Percentiles rank a stretch among this genome's conserved stretches.
phyloP scores from a whole-genome alignment of 2,888 invertebrate genomes.

The Melieria picta region DNA sequence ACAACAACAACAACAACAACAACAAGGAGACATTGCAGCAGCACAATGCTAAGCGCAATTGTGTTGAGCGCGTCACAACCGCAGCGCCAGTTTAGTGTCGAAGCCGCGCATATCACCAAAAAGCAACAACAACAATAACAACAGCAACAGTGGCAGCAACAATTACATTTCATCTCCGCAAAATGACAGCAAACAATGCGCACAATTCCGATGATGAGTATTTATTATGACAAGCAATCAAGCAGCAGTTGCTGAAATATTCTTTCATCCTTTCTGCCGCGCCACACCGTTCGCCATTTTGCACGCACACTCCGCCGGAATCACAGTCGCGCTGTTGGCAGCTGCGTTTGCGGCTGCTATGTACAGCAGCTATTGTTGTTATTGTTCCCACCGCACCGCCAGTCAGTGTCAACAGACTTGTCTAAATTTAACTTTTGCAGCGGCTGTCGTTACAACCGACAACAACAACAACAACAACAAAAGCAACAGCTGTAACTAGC shows the following conservation, averaged over 20 bases:
- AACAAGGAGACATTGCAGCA: not conserved
- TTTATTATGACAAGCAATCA: constrained; percentile 45
- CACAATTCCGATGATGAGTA: constrained; percentile 29
- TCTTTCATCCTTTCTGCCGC: not conserved
- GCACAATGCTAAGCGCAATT: not conserved
- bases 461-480: not conserved
- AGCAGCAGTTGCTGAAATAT: constrained; percentile 37
- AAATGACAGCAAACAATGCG: constrained; percentile 16
- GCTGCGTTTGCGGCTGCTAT: constrained; percentile 8
- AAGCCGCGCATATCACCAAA: not conserved
- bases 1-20: constrained; percentile 18
- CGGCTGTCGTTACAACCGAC: constrained; percentile 8
- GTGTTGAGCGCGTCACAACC: not conserved
- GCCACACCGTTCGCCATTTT: not conserved
- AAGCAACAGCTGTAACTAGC: not conserved
- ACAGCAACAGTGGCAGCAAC: constrained; percentile 19
- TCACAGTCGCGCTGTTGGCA: not conserved
- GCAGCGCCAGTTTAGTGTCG: not conserved
- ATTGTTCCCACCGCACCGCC: not conserved
- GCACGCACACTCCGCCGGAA: constrained; percentile 7
- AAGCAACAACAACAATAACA: constrained; percentile 10
- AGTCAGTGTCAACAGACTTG: constrained; percentile 30
- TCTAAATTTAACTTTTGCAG: constrained; percentile 18
- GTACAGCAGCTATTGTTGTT: constrained; percentile 1
- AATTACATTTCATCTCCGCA: constrained; percentile 6